Conservation (phyloP, 2,888 invertebrate genomes). For the Pseudococcus jackbeardsleyi region DNA sequence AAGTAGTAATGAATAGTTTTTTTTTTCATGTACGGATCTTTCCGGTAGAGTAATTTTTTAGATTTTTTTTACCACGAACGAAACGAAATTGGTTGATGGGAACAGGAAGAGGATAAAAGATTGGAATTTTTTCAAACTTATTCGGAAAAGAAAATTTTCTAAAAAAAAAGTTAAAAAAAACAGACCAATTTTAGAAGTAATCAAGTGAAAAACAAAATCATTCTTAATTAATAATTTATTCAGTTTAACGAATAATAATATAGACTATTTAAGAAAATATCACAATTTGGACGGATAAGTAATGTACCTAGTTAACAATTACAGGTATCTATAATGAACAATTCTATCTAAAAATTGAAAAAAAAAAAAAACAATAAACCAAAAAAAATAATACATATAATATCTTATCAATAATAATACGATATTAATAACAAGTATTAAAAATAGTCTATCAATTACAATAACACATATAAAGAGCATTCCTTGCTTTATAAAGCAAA, state of each 20-base stretch:
- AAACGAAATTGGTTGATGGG: too few relatives aligned
- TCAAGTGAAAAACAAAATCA: neutral
- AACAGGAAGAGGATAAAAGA: too few relatives aligned
- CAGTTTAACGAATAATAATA: constrained; percentile 27
- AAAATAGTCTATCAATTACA: constrained; percentile 18
- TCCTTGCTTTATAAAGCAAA: neutral
- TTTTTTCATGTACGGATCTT: neutral
- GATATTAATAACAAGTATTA: constrained; percentile 25
- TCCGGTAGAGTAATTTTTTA: neutral
- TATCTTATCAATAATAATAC: neutral
- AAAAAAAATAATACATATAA: neutral
- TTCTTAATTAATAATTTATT: neutral
- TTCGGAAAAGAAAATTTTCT: too few relatives aligned
- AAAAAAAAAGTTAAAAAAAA: too few relatives aligned
- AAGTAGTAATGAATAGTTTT: constrained; percentile 21
- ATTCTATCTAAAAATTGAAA: neutral
- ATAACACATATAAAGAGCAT: constrained; percentile 25
- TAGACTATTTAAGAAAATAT: constrained; percentile 48
- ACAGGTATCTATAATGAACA: constrained; percentile 39
- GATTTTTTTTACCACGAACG: neutral
- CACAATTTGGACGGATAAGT: constrained; percentile 54
- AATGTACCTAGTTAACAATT: constrained; percentile 31
- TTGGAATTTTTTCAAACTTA: too few relatives aligned
- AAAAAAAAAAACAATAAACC: constrained; percentile 34
- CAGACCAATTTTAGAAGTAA: too few relatives aligned